Conservation (phyloP, 2,113 vertebrate species). For the Melanerpes aurifrons region DNA sequence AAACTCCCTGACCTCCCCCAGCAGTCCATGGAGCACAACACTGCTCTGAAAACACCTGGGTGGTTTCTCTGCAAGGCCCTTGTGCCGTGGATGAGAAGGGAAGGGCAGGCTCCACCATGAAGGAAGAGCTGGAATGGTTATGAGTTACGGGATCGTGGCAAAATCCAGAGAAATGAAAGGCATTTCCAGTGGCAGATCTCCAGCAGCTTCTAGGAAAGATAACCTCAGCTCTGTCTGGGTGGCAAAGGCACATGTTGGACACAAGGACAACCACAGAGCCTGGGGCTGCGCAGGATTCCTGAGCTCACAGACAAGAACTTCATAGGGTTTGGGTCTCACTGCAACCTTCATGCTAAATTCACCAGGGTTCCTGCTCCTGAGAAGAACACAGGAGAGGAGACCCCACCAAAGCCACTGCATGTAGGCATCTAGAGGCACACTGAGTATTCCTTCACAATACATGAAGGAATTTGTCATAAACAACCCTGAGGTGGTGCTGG, state of each 20-base stretch:
- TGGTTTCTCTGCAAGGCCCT: not conserved
- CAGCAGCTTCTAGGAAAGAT: not conserved
- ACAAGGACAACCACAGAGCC: not conserved
- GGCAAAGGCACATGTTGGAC: not conserved
- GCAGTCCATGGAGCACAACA: not conserved
- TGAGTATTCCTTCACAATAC: not conserved
- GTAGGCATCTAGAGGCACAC: not conserved
- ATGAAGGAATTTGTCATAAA: not conserved
- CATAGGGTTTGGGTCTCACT: not conserved
- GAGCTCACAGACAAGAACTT: not conserved
- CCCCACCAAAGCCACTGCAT: not conserved
- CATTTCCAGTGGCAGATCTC: constrained; percentile 25
- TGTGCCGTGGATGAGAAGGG: not conserved
- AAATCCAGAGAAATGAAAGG: constrained; percentile 15
- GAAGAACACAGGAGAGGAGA: not conserved
- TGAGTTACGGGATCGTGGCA: not conserved
- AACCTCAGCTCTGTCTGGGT: constrained; percentile 1
- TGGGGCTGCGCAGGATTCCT: not conserved
- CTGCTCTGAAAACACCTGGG: not conserved
- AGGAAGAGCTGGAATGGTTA: not conserved
- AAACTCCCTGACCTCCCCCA: not conserved
- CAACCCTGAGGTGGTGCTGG: not conserved
- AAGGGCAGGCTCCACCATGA: not conserved
- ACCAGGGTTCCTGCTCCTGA: not conserved
- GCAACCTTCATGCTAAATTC: not conserved